Base-by-base conservation (phyloP, 2,113 vertebrate genomes). In the Peucedramus taeniatus region DNA sequence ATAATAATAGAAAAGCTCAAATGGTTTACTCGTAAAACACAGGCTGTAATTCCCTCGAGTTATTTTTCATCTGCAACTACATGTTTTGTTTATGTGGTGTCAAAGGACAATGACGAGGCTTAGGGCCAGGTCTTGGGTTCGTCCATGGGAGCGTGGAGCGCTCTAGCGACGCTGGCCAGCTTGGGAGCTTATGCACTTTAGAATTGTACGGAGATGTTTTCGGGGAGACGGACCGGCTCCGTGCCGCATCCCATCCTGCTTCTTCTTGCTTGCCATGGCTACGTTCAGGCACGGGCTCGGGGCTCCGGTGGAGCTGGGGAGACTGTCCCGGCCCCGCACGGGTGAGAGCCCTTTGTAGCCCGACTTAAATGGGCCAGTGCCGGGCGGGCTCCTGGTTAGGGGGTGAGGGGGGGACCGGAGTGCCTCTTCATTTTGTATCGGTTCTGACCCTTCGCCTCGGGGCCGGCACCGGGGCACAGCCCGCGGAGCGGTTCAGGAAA, bases 31-130 rank as follows among this genome's bases (percentile, higher is more conserved):
- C 87, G 77, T 75, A 89, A 93, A 88, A 47, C 59, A 65, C 7
- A 33, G 61, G 5, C 68, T 57, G 45, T 35, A 42, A 78, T 33
- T 79, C 59, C 47, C 37, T 11, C 10, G 28, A 72, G 64, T 64
- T 87, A 45, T 88, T 95, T 94, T 93, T 95, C 88, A 69, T 80
- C 53, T 13, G 26, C n/a, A 91, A 83, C 83, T 95, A 86, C 31
- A 11, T 31, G 16, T 84, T 95, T 92, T 96, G 83, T 90, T 94
- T 92, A 90, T 56, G 37, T 39, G 77, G 13, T 69, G 70, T 83
- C 89, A 77, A 39, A 26, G 56, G 56, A 77, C 80, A 66, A 71
- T 6, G 20, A 12, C 4, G 5, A 89, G 51, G 45, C 69, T 89
- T 75, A 22, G 72, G 54, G 83, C 79, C 80, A 81, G 71, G 42